Evolutionary conservation across 2,797 vertebrate species (phyloP), one percentile per base, ranked within the genome.

Genomic region (Myiotriccus ornatus): DNA sequence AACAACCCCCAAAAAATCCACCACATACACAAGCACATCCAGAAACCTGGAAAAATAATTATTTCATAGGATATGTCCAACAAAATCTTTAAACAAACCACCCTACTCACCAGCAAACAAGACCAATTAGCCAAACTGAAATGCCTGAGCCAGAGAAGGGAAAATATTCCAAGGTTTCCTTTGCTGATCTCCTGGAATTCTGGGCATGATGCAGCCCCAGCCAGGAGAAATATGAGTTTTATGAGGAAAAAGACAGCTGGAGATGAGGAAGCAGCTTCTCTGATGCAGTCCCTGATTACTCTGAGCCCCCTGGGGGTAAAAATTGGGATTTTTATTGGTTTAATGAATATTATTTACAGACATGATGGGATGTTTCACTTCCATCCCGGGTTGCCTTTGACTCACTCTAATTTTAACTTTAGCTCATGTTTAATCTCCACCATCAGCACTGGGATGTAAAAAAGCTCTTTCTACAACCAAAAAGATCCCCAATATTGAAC

Each of bases 161-260:
- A 76, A 91, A 90, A 68, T 10, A 41, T 24, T 27, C 21, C 0
- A 7, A 60, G 53, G 5, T 63, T 77, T 83, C 8, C 14, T 34
- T 71, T 28, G 12, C 15, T 67, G 27, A 11, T 87, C 57, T 78
- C 80, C 64, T 57, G 35, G 57, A 18, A 52, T 46, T 24, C 62
- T 57, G 53, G 32, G 14, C 39, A 63, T 50, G 87, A 62, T 69
- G 50, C n/a, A 89, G 52, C 21, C 46, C 18, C n/a, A 77, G 64
- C 34, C 60, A 55, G 71, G 35, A 94, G 78, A 96, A 95, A 89
- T 81, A 93, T 53, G 90, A 94, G 59, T 87, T 94, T 96, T 76
- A 82, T 86, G 83, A 79, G 62, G 35, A 70, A 87, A 90, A 87
- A 87, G 84, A 91, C 89, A 96, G 68, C 47, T 74, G 44, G 25